Percentiles rank a stretch among this genome's conserved stretches.
These are phyloP conservation scores for Aleiodes testaceus DNA, from an alignment of 2,888 invertebrate genomes.

Conservation along the genomic window DNA sequence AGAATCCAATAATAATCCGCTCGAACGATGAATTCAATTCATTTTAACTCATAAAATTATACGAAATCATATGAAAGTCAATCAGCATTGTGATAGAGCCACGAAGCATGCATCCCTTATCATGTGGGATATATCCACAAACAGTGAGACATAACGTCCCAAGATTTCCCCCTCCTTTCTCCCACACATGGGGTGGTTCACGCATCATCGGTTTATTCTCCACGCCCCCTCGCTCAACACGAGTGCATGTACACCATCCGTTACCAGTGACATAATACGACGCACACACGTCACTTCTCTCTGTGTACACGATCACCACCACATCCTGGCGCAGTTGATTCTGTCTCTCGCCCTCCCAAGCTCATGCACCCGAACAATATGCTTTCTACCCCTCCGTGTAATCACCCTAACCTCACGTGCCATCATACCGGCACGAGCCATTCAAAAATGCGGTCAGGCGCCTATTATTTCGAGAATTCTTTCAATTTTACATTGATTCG, in stretches of 20 bases:
- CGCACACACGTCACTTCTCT: not conserved
- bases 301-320: slow-evolving; percentile 21
- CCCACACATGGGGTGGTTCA: slow-evolving; percentile 49
- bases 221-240: slow-evolving; percentile 55
- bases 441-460: slow-evolving; percentile 61
- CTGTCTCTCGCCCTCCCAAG: slow-evolving; percentile 51
- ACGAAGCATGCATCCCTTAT: slow-evolving; percentile 58
- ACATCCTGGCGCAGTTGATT: slow-evolving; percentile 46
- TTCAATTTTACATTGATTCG: no score
- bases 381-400: slow-evolving; percentile 58
- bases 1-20: no score
- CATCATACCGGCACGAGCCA: slow-evolving; percentile 51
- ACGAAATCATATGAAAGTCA: slow-evolving; percentile 57
- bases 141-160: not conserved
- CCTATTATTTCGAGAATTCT: slow-evolving; percentile 55
- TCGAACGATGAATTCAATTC: not conserved
- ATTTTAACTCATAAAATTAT: slow-evolving; percentile 45
- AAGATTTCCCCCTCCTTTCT: slow-evolving; percentile 18
- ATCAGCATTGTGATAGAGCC: slow-evolving; percentile 56
- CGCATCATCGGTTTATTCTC: slow-evolving; percentile 62
- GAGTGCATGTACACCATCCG: slow-evolving; percentile 6
- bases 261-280: slow-evolving; percentile 16
- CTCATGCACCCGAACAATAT: slow-evolving; percentile 61
- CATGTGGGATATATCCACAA: slow-evolving; percentile 16
- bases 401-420: slow-evolving; percentile 67